Conservation (phyloP, 2,888 invertebrate genomes). For the Ecdyonurus torrentis region DNA sequence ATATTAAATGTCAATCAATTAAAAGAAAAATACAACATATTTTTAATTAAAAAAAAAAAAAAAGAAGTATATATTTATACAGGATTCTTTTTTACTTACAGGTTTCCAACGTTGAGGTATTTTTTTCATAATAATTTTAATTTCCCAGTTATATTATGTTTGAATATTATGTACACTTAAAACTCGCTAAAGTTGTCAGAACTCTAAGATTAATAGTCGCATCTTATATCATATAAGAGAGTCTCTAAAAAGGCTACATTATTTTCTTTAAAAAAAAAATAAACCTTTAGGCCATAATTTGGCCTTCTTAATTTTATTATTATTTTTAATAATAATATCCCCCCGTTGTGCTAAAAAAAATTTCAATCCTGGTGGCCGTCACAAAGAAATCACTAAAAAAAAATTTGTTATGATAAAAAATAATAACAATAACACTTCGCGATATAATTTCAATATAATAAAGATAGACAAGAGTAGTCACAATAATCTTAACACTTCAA, state of each 20-base stretch:
- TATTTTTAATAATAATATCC: background rate
- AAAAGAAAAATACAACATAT: too few species aligned
- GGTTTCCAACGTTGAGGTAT: background rate
- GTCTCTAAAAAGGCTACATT: background rate
- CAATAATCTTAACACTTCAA: background rate
- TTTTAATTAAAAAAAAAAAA: too few species aligned
- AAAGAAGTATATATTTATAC: too few species aligned
- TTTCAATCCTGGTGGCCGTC: too few species aligned
- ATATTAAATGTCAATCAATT: too few species aligned
- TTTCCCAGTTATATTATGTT: background rate
- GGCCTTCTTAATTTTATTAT: background rate
- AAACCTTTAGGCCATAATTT: background rate
- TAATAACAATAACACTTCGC: background rate
- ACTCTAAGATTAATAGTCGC: background rate
- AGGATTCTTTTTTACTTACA: background rate
- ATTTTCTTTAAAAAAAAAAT: background rate
- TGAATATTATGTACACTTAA: background rate
- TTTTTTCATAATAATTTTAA: too few species aligned
- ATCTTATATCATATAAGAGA: background rate
- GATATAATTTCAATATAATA: too few species aligned
- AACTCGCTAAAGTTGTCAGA: background rate
- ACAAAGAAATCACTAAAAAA: background rate
- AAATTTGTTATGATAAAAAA: background rate
- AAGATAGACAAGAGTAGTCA: too few species aligned
- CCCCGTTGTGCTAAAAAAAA: background rate